These are phyloP conservation scores for Diachasmimorpha longicaudata DNA, from an alignment of 1,140 invertebrate genomes.

Conservation along the genomic window DNA sequence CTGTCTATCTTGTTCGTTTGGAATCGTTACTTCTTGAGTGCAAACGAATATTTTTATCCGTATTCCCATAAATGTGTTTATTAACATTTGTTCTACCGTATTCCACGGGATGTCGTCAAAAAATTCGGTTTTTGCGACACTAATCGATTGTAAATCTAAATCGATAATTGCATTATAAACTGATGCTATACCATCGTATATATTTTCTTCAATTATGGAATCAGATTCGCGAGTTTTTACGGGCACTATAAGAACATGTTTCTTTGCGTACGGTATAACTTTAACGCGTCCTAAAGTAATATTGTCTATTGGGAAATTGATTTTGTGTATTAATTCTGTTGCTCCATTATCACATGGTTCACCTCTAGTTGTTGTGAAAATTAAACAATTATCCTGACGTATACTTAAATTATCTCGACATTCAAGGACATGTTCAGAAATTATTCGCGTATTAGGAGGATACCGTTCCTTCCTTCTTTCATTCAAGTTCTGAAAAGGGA, in stretches of 20 bases:
- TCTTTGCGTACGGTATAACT: not conserved
- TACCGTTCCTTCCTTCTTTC: not conserved
- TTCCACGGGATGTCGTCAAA: conserved; percentile 12
- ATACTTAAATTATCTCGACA: not conserved
- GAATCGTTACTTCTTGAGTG: not conserved
- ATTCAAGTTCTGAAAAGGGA: not conserved
- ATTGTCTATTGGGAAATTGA: not conserved
- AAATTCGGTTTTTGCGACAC: conserved; percentile 9
- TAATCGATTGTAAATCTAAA: conserved; percentile 10
- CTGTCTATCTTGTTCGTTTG: not conserved
- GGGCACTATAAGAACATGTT: not conserved
- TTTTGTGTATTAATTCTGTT: not conserved
- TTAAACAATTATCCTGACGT: not conserved
- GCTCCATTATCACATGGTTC: not conserved
- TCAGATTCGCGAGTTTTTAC: not conserved
- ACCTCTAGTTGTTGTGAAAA: not conserved
- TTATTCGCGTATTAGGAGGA: not conserved
- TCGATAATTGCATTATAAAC: not conserved
- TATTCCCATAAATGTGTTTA: not conserved
- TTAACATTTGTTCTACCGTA: not conserved
- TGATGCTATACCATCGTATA: not conserved
- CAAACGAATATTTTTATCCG: conserved; percentile 1
- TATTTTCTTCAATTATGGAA: not conserved
- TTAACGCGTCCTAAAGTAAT: not conserved
- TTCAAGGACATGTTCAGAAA: not conserved